Evolutionary conservation across 1,140 invertebrate species (phyloP), one percentile per base, ranked within the genome.

Genomic region (Drosophila eugracilis): DNA sequence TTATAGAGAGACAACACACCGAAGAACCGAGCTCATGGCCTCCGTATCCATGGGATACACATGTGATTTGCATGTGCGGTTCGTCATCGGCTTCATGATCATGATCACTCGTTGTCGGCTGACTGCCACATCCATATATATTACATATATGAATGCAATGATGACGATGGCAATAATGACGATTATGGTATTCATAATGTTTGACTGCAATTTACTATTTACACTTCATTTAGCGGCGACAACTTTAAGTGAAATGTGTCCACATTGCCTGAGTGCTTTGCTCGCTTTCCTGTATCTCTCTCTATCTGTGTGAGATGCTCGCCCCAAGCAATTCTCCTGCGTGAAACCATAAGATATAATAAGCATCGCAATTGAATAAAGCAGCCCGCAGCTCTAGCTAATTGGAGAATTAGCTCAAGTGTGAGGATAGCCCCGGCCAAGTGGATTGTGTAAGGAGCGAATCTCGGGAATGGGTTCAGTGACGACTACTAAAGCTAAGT

Each of bases 141-240:
- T 30, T 30, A 30, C 1, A 3, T 30, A 37, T 37, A 37, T 37
- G 53, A 67, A 52, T 50, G 70, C 58, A 53, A 78, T 70, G 28
- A 76, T 58, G 42, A 67, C 24, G n/a, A 49, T 24, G 10, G 24
- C 34, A 26, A 42, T 66, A 26, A 78, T 67, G 63, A 71, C 39
- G 39, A 54, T 75, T 54, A 73, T 85, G 75, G 65, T 79, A 72
- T 85, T 85, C 79, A 85, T 85, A 79, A 84, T 85, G 80, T 85
- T 80, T 85, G 77, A 86, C 73, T 86, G 81, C 81, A 86, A 86
- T 86, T 86, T 86, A 86, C 81, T 86, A 86, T 86, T 86, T 86
- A 86, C 81, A 86, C 81, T 86, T 86, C 81, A 86, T 86, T 86
- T 88, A 77, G 81, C 81, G 73, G 77, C 77, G 81, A 86, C 81